Percentiles rank a stretch among this genome's conserved stretches.
These are phyloP conservation scores for Columba guinea DNA, from an alignment of 2,797 vertebrate species.

Conservation along the genomic window DNA sequence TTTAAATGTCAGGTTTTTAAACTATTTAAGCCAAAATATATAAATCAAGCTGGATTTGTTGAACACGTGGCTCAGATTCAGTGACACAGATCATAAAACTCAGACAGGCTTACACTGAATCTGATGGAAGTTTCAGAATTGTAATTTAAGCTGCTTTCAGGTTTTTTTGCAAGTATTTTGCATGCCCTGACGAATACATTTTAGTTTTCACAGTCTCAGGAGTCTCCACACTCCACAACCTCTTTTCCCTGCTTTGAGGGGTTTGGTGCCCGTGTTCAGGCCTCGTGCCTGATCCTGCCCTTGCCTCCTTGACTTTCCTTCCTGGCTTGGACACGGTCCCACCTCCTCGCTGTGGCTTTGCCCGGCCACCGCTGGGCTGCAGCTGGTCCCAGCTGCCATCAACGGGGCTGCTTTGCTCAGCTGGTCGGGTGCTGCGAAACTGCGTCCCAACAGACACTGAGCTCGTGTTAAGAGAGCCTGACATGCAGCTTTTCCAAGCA, in stretches of 20 bases:
- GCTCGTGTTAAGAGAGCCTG: neutral
- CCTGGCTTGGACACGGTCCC: neutral
- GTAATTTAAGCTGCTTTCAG: neutral
- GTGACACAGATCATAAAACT: neutral
- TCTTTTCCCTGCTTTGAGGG: neutral
- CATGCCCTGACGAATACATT: neutral
- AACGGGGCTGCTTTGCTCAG: neutral
- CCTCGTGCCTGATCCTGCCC: neutral
- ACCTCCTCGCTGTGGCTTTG: neutral
- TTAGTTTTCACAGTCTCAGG: neutral
- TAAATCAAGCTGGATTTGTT: neutral
- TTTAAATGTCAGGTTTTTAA: neutral
- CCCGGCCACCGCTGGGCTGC: rapidly evolving
- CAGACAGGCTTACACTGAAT: neutral
- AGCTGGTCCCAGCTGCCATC: neutral
- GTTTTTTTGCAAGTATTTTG: neutral
- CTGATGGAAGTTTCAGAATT: neutral
- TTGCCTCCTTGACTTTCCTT: neutral
- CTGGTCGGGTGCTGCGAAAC: neutral
- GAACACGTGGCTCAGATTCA: neutral
- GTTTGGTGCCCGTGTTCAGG: neutral
- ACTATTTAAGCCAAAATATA: neutral
- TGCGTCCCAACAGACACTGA: neutral
- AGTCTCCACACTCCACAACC: neutral
- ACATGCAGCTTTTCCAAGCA: neutral